These are phyloP conservation scores for Morphnarchus princeps DNA, from an alignment of 2,113 vertebrate species.

Conservation along the genomic window DNA sequence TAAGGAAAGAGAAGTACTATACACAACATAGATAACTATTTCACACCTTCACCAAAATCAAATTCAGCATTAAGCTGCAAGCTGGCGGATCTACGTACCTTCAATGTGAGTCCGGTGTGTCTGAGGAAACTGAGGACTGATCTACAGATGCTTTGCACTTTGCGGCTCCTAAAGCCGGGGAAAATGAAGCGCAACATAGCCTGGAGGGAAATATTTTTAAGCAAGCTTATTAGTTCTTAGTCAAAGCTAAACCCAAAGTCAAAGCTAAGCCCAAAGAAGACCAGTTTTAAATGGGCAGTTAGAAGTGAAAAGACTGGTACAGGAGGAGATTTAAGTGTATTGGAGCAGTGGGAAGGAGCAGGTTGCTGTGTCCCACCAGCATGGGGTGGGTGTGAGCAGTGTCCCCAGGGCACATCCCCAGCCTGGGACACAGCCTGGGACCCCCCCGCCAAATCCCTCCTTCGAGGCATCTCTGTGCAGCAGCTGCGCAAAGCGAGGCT, in stretches of 20 bases:
- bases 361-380: neutral
- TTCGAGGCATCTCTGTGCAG: neutral
- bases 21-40: neutral
- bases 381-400: neutral
- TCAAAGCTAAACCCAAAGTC: neutral
- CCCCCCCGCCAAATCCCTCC: neutral
- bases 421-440: neutral
- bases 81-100: neutral
- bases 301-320: neutral
- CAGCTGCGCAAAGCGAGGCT: neutral
- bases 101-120: neutral
- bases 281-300: neutral
- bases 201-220: neutral
- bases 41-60: neutral
- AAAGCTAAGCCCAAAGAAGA: neutral
- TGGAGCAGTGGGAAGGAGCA: neutral
- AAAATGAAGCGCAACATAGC: fast-evolving
- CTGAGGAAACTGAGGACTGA: neutral
- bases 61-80: neutral
- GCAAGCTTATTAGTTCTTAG: neutral
- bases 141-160: neutral
- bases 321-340: neutral
- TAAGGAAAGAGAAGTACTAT: neutral
- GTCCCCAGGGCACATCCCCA: neutral
- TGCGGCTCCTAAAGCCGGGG: neutral